Evolutionary conservation across 2,888 invertebrate genomes (phyloP), one percentile per base, ranked within the genome.

Genomic region (Cremastobaeus sp.): DNA sequence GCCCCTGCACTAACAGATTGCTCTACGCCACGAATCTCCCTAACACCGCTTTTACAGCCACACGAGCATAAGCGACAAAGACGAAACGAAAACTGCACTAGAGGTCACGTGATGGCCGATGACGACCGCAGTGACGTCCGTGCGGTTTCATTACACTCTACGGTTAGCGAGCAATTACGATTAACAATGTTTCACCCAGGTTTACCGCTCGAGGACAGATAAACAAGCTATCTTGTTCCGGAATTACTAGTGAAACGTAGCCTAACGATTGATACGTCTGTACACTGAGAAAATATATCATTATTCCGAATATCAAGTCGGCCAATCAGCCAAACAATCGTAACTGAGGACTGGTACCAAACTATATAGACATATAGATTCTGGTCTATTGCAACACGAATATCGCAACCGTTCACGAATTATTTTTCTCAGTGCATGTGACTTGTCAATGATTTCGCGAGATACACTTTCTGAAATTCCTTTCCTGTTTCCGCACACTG

Each of bases 1-100:
- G 87, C 87, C 86, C 87, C 87, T 86, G 87, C 86, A 86, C 84
- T 86, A 86, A 87, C 82, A 84, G 86, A 87, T 86, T 85, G 85
- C 85, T 85, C 85, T 85, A 86, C 85, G 85, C 83, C 85, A 85
- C 82, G 82, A 85, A 64, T 71, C 75, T 41, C 45, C 32, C 57
- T 68, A 75, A 62, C 52, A 57, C 52, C 60, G 48, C 55, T 35
- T 55, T 60, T 64, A 47, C 69, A 70, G 55, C 39, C 41, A 18
- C 60, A 66, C 60, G 60, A 60, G 55, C 34, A 35, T 41, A 32
- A 66, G 72, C 66, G 66, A 72, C 41, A 39, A 32, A 66, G 55
- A 55, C 48, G 28, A 41, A 35, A 28, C n/a, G 41, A 54, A 43
- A 76, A 70, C 62, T 64, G 54, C 55, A n/a, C 57, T 48, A 18